Base-by-base conservation (phyloP, 2,797 vertebrate genomes). In the Oophaga sylvatica region DNA sequence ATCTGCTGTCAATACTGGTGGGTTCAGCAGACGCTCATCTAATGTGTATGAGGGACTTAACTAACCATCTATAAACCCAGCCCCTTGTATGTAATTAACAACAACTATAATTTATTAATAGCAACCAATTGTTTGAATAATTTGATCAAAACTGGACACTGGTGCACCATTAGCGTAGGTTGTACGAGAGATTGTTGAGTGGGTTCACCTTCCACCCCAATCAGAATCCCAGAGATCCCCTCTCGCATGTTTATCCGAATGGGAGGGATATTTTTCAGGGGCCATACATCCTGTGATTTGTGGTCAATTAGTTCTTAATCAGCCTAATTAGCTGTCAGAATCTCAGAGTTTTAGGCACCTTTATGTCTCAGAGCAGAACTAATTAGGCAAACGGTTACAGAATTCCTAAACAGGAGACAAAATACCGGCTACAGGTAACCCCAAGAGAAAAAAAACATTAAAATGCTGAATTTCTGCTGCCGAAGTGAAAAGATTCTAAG, bases 281-380 rank as follows among this genome's bases (percentile, higher is more conserved):
- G n/a, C n/a, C 20, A 26, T 77, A 77, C 75, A 16, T 56, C n/a
- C 45, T 77, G 48, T 77, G 75, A 77, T 77, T 77, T 77, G 75
- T 77, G 75, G 75, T 77, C 75, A 77, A 77, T 77, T 81, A 81
- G 80, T 41, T 62, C 59, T 63, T 63, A 45, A 81, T 65, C 31
- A 80, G 78, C 56, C 31, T 80, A 63, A 59, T 80, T 80, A 80
- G 56, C 59, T 80, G 56, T 80, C 78, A 80, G 59, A 80, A 80
- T 59, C 57, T 63, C 26, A 62, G 78, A 80, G 78, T 59, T 59
- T 63, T 80, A 26, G 59, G 59, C 59, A 80, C 78, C 56, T 80
- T 59, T 80, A 59, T 26, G 60, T 80, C 17, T 80, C 57, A 10
- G 78, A 80, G 75, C 75, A 77, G 75, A 77, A 77, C 75, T 77